phyloP scores from a whole-genome alignment of 1,140 invertebrate genomes.

The Dendroctonus ponderosae region DNA sequence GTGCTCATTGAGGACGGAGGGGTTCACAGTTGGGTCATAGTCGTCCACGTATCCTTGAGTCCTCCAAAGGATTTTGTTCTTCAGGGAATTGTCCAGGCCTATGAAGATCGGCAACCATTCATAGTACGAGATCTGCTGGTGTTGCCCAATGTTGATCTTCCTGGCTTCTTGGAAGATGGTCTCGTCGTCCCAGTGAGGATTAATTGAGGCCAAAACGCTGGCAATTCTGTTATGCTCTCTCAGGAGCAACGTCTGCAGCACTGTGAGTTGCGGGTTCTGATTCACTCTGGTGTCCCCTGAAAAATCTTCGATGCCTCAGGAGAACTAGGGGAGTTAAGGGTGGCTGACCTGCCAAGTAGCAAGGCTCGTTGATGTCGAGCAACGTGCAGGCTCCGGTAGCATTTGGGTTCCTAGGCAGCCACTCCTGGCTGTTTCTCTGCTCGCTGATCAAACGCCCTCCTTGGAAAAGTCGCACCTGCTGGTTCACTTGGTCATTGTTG shows the following conservation, averaged over 20 bases:
- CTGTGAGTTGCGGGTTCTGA: conserved; percentile 78
- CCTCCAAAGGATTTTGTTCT: conserved; percentile 68
- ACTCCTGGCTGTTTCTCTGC: conserved; percentile 63
- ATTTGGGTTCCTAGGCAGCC: conserved; percentile 67
- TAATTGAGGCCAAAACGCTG: conserved; percentile 65
- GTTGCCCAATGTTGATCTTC: conserved; percentile 72
- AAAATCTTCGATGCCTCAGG: conserved; percentile 13
- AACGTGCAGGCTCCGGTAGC: conserved; percentile 62
- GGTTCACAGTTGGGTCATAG: conserved; percentile 78
- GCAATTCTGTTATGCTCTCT: conserved; percentile 91
- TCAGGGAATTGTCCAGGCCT: conserved; percentile 64
- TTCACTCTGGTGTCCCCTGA: conserved; percentile 82
- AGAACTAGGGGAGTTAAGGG: not conserved
- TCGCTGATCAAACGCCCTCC: conserved; percentile 67
- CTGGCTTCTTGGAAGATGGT: conserved; percentile 83
- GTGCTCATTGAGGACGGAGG: conserved; percentile 80
- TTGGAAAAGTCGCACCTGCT: conserved; percentile 60
- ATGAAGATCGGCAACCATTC: conserved; percentile 83
- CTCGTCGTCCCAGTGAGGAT: conserved; percentile 87
- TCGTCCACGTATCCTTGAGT: conserved; percentile 72
- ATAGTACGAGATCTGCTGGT: conserved; percentile 84
- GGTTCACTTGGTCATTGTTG: conserved; percentile 63
- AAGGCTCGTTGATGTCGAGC: conserved; percentile 60
- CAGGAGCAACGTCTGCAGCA: conserved; percentile 80
- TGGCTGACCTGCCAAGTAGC: conserved; percentile 65